Base-by-base conservation (phyloP, 2,888 invertebrate genomes). In the Ectemnius cavifrons region DNA sequence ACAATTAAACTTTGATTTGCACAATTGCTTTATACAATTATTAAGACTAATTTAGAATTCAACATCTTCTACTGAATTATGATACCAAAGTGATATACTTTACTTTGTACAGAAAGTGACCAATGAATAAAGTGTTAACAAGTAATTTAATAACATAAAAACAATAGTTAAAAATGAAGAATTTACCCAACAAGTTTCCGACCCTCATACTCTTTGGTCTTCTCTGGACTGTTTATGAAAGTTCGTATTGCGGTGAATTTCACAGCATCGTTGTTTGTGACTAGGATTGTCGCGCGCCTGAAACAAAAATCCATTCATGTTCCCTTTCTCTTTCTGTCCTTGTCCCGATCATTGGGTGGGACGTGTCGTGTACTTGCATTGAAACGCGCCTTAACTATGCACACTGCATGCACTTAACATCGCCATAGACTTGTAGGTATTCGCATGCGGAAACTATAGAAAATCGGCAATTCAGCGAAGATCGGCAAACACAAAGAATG, bases 171-270 rank as follows among this genome's bases (percentile, higher is more conserved):
- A 18, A 13, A 45, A 46, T 47, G 18, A 28, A 64, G 68, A 46
- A 91, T 92, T 92, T 91, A 96, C 96, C 96, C 96, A 77, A 96
- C 93, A 73, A 96, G 91, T 90, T 96, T 95, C 86, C 95, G 93
- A 75, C 95, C 95, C 85, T 93, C 92, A 86, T 95, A 96, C 86
- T 94, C 93, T 85, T 94, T 94, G 71, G 92, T 94, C 81, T 86
- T 62, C 5, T 28, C 47, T 18, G 20, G 18, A 20, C 52, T 52
- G 2, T 64, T 58, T 68, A 58, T 63, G 47, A 72, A 79, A 71
- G 71, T 69, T 70, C 78, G 67, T 63, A 64, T 73, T 3, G 45
- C 23, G 14, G 23, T 67, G 49, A 16, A 45, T 71, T 77, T 75
- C 11, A 58, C 60, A 63, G 58, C 14, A 64, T 47, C 67, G 23